Evolutionary conservation across 2,797 vertebrate genomes (phyloP).

Genomic region (Malurus leucopterus): DNA sequence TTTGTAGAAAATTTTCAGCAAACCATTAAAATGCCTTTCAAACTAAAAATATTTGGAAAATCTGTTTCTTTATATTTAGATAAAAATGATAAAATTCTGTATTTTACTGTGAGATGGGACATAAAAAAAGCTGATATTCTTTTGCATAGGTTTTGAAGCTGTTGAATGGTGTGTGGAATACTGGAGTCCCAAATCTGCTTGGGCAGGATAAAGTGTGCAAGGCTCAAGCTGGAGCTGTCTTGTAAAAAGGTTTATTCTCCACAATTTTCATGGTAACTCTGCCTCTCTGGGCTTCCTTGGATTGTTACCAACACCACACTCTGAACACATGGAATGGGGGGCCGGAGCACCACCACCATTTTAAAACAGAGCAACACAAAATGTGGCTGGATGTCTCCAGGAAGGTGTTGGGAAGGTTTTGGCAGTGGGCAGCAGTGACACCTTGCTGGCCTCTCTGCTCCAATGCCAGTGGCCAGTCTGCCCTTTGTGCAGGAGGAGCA

Average conservation of each 20-base stretch:
- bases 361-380: not conserved
- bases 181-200: not conserved
- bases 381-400: not conserved
- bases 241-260: not conserved
- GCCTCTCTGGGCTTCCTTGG: not conserved
- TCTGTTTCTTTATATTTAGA: not conserved
- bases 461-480: not conserved
- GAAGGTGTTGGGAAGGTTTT: not conserved
- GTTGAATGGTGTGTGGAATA: not conserved
- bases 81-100: not conserved
- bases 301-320: not conserved
- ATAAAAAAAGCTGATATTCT: not conserved
- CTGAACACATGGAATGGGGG: fast-evolving
- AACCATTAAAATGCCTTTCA: conserved; percentile 1
- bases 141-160: not conserved
- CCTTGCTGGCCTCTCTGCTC: fast-evolving
- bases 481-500: not conserved
- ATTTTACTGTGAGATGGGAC: not conserved
- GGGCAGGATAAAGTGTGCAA: not conserved
- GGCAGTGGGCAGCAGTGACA: not conserved
- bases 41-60: not conserved
- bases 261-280: not conserved
- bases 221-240: not conserved
- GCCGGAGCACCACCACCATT: fast-evolving
- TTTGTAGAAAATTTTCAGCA: not conserved